Conservation (phyloP, 2,888 invertebrate genomes). For the Homarus gammarus region DNA sequence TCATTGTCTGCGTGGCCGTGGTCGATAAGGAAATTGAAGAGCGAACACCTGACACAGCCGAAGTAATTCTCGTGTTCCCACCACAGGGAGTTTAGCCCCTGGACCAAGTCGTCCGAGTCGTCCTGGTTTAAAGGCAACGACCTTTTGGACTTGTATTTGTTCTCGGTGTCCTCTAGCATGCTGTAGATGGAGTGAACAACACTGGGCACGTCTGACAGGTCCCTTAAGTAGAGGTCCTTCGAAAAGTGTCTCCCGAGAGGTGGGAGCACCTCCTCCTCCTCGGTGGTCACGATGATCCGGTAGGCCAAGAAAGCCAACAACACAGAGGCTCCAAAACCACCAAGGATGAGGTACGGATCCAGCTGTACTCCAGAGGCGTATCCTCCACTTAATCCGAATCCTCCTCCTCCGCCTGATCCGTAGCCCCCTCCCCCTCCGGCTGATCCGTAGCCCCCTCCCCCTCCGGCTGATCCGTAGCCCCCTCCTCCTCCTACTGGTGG, state of each 20-base stretch:
- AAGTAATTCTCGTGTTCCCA: constrained; percentile 11
- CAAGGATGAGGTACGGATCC: constrained; percentile 72
- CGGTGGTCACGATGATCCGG: constrained; percentile 63
- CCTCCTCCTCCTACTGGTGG: not conserved
- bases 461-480: constrained; percentile 22
- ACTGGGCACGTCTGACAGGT: constrained; percentile 51
- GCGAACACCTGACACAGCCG: constrained; percentile 64
- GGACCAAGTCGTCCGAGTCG: constrained; percentile 54
- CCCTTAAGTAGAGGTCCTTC: constrained; percentile 46
- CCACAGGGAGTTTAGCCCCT: constrained; percentile 62
- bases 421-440: not conserved
- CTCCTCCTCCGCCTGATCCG: not conserved
- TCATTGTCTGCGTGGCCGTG: constrained; percentile 13
- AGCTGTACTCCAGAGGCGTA: constrained; percentile 49
- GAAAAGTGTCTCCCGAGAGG: not conserved
- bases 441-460: constrained; percentile 7
- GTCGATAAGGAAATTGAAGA: constrained; percentile 43
- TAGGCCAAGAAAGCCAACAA: constrained; percentile 70
- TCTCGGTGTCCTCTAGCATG: constrained; percentile 47
- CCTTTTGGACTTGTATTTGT: constrained; percentile 28
- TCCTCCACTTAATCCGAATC: too few species aligned
- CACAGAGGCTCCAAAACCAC: constrained; percentile 68
- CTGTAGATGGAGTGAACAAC: constrained; percentile 56
- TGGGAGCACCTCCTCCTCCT: too few species aligned
- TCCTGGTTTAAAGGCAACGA: not conserved